These are phyloP conservation scores for Eupristina koningsbergeri DNA, from an alignment of 1,140 invertebrate genomes.

Conservation along the genomic window DNA sequence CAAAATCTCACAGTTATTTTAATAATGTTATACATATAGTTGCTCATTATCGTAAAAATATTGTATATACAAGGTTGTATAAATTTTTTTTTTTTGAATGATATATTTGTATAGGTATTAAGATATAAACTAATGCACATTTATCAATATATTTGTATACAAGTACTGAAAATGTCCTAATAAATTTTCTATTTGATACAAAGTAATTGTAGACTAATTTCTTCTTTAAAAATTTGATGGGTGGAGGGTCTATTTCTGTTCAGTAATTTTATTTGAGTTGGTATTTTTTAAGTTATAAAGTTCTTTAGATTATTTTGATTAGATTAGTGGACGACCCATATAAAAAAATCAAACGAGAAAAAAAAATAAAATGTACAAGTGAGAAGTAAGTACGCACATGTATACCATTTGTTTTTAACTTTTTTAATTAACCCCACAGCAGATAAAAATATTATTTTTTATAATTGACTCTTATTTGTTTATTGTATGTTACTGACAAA, in stretches of 20 bases:
- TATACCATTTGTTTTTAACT: neutral
- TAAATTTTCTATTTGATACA: neutral
- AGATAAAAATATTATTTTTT: too few relatives aligned
- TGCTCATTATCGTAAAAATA: conserved; percentile 10
- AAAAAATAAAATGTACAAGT: neutral
- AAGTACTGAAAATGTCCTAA: neutral
- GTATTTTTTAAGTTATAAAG: conserved; percentile 8
- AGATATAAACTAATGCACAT: neutral
- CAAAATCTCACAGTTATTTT: conserved; percentile 35
- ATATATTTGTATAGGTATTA: neutral
- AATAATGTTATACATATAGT: conserved; percentile 29
- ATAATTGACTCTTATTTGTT: too few relatives aligned
- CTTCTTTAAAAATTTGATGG: neutral
- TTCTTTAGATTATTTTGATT: conserved; percentile 15
- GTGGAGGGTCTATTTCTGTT: neutral
- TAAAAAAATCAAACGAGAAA: neutral
- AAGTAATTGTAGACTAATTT: neutral
- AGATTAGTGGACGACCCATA: neutral
- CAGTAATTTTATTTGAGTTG: neutral
- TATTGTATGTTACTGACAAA: too few relatives aligned
- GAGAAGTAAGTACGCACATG: neutral
- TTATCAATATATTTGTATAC: too few relatives aligned
- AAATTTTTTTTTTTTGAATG: too few relatives aligned
- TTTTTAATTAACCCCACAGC: neutral
- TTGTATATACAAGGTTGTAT: neutral